Base-by-base conservation (phyloP, 1,140 invertebrate genomes). In the Formica exsecta region DNA sequence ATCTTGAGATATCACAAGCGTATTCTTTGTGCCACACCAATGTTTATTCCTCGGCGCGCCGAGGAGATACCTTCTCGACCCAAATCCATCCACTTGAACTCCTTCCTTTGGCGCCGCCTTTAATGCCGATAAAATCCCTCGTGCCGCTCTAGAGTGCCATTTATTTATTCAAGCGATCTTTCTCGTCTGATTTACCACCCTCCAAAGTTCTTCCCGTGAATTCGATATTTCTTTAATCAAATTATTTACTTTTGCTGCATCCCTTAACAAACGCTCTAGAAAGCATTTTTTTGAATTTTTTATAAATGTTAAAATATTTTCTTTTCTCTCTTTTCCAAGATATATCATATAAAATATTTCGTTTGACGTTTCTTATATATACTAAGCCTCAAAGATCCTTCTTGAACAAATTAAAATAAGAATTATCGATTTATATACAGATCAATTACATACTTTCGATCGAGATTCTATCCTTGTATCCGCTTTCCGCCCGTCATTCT, bases 11-110 rank as follows among this genome's bases (percentile, higher is more conserved):
- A 44, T 79, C 22, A 38, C 19, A 77, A 38, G 19, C 44, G 16
- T n/a, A 8, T 38, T 11, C 8, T 19, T 54, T 29, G 25, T 44
- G 19, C 38, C 29, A 9, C 65, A 41, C 38, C 36, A 48, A 70
- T 41, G 65, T 80, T 80, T 80, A 70, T 57, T 57, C 22, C 38
- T 57, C 48, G 76, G 19, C 62, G 76, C 76, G 61, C 59, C 59
- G 4, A 29, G 38, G 41, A 38, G 77, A 80, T 80, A 80, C 64
- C 44, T 68, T 57, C 76, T 80, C 77, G 77, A 80, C 77, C 48
- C 36, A 57, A 57, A 57, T 80, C 48, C 77, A 70, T 70, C 65
- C 65, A 70, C 77, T 80, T 70, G 77, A 80, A 70, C 51, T 70
- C 64, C 36, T 59, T 80, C 64, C 36, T 59, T 80, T 57, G 77